A percentile compares a stretch with the other conserved stretches of the same genome.
These are phyloP conservation scores for pig (Sus scrofa) DNA, from an alignment of 2,113 vertebrate genomes.

Conservation along the genomic window T2T-Sscrofa CM000825.6:63593501-63594000, in stretches of 20 bases:
- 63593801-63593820: not conserved
- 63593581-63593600: not conserved
- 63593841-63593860: not conserved
- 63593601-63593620: too few species aligned
- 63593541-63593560: not conserved
- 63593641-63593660: not conserved
- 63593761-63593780: not conserved
- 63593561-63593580: not conserved
- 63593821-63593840: not conserved
- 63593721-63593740: not conserved
- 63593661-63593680: not conserved
- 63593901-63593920: not conserved
- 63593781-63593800: not conserved
- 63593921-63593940: not conserved
- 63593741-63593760: not conserved
- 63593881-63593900: not conserved
- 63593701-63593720: not conserved
- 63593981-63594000: not conserved
- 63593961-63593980: fast-evolving
- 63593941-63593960: not conserved
- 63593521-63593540: not conserved
- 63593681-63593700: not conserved
- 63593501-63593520: not conserved
- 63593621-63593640: not conserved
- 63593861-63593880: not conserved